Conservation (phyloP, 2,888 invertebrate genomes). For the Limnephilus auricula region DNA sequence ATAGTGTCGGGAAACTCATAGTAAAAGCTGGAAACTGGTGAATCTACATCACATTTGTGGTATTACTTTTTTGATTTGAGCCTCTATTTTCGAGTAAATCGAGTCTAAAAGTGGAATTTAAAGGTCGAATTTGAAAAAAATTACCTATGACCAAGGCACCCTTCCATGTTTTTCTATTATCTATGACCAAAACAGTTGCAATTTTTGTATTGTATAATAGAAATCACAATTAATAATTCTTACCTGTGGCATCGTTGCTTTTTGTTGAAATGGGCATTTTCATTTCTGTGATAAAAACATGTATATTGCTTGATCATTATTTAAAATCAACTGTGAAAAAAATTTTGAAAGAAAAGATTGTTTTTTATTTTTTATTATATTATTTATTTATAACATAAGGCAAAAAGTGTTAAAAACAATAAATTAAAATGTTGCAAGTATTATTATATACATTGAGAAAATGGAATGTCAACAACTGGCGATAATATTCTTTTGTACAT, state of each 20-base stretch:
- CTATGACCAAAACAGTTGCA: neutral
- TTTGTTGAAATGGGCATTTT: neutral
- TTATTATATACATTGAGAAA: constrained; percentile 41
- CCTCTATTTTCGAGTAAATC: too few species aligned
- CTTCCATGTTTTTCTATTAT: too few species aligned
- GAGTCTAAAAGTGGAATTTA: too few species aligned
- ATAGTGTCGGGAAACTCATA: too few species aligned
- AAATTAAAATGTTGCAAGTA: constrained; percentile 39
- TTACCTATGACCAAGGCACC: too few species aligned
- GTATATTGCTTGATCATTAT: neutral
- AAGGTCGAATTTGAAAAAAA: too few species aligned
- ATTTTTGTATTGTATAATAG: neutral
- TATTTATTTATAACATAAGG: constrained; percentile 44
- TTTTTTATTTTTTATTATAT: neutral
- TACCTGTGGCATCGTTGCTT: neutral
- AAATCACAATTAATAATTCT: neutral
- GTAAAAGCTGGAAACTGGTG: too few species aligned
- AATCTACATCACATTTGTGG: too few species aligned
- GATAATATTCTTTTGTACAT: constrained; percentile 49
- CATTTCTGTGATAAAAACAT: neutral
- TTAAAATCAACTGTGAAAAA: neutral
- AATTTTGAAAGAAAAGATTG: neutral
- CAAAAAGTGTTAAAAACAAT: constrained; percentile 50
- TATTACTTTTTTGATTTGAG: too few species aligned
- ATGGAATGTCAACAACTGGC: constrained; percentile 48